Base-by-base conservation (phyloP, 2,113 vertebrate genomes). In the Oceanites oceanicus region DNA sequence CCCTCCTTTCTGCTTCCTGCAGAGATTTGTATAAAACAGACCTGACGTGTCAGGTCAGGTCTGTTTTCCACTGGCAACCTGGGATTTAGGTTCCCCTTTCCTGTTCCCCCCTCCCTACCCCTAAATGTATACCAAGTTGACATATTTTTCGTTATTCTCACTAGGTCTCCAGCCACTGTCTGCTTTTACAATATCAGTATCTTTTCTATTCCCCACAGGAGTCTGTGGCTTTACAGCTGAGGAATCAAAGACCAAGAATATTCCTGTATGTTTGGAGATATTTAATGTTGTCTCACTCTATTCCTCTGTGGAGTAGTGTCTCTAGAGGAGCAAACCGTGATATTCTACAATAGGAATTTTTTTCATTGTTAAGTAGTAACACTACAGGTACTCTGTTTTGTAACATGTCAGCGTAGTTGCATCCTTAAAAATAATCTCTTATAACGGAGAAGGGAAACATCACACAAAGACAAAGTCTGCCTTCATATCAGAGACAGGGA, bases 351-450 rank as follows among this genome's bases (percentile, higher is more conserved):
- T 18, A 50, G 29, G 66, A 38, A 4, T 81, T 80, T 42, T 76
- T 79, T 65, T 74, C 38, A 44, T 88, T 88, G 66, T n/a, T 32
- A 80, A 79, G 59, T 27, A 79, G 40, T 40, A 88, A 29, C 63
- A n/a, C 77, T 71, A 38, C 84, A 94, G 87, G 70, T 94, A 55
- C 23, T 59, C 83, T 88, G 58, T 65, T 94, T 89, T 95, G 53
- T 79, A 70, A 62, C 26, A 55, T 0, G 0, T 58, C 45, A 14
- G 0, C 55, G 42, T 76, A 73, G 58, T 62, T 87, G 38, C 40
- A 77, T 70, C 53, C 94, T 96, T 80, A 44, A 84, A 95, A 97
- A 94, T n/a, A 94, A 90, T 90, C 27, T 90, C 86, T 92, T 61
- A 17, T 70, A 94, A 15, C 56, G 0, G 0, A 76, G 52, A 67